Evolutionary conservation across 2,797 vertebrate genomes (phyloP), one percentile per base, ranked within the genome.

Genomic region (Peromyscus melanophrys): DNA sequence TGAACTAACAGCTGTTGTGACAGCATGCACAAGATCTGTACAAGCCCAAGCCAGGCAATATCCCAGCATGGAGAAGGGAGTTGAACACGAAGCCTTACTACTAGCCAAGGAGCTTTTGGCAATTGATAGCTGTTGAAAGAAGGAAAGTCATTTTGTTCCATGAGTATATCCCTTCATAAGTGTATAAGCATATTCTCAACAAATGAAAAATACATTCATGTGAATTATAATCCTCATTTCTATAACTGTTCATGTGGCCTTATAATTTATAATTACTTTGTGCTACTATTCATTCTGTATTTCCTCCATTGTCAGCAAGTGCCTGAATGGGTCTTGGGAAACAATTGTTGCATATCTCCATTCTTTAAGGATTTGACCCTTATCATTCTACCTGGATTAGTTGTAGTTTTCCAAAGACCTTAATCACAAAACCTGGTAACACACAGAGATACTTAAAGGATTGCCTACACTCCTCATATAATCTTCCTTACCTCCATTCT

Each of bases 21-120:
- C 83, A 86, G 83, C 83, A 86, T 69, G 83, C 43, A 69, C 83
- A 86, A 86, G 83, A 69, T 65, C 83, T 86, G 43, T 86, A 86
- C 83, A 86, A 86, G 46, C 31, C 43, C 1, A 69, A 52, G 63
- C 31, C 83, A 86, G 83, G 63, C 63, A 63, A 86, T 49, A 69
- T 86, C 83, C 21, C 63, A 86, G 83, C 83, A 69, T 52, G 83
- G 12, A 86, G 17, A 69, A 31, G 6, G 29, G 83, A 86, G 46
- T 3, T n/a, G 63, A 69, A 46, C 83, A 86, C 63, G 83, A 86
- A 69, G 31, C 49, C 63, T 86, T 86, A 52, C 12, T 29, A 69
- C 31, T n/a, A 52, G 83, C 83, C 83, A 86, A 69, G 19, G 43
- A n/a, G 43, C 21, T 52, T 52, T 67, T 86, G 83, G 83, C 63